A percentile compares a stretch with the other conserved stretches of the same genome.
Evolutionary conservation across 2,797 vertebrate species (phyloP).

Genomic region (Caiman crocodilus): DNA sequence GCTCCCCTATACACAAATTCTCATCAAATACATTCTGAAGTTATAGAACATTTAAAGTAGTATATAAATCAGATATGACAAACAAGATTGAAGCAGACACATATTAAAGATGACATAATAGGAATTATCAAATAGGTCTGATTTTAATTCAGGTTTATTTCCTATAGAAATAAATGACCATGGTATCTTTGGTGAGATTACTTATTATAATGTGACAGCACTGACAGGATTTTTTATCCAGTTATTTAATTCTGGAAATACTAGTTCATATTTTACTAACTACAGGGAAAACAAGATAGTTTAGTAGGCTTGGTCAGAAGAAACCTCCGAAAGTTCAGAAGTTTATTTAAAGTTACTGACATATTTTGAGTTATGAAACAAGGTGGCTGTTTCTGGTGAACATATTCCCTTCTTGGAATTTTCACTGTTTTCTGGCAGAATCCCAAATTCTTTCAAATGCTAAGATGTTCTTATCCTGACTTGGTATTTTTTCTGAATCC

Average conservation of each 20-base stretch:
- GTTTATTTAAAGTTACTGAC: background rate
- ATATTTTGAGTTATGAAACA: background rate
- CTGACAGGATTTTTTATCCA: background rate
- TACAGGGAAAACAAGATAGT: background rate
- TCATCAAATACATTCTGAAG: constrained; percentile 27
- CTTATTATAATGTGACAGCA: background rate
- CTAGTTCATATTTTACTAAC: background rate
- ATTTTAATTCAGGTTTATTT: constrained; percentile 37
- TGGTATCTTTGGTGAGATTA: constrained; percentile 1
- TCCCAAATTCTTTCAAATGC: background rate
- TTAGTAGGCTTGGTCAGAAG: background rate
- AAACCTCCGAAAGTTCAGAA: background rate
- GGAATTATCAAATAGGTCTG: constrained; percentile 12
- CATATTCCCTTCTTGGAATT: background rate
- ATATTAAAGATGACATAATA: constrained; percentile 4
- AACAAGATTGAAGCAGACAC: background rate
- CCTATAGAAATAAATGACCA: constrained; percentile 10
- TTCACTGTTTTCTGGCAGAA: background rate
- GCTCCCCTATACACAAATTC: constrained; percentile 42
- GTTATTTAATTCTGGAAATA: constrained; percentile 13
- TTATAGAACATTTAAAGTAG: constrained; percentile 45
- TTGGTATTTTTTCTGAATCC: background rate
- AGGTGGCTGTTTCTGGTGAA: background rate
- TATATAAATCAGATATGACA: constrained; percentile 21
- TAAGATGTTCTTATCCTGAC: background rate